Evolutionary conservation across 2,888 invertebrate genomes (phyloP), one percentile per base, ranked within the genome.

Genomic region (Microplitis deprimator): DNA sequence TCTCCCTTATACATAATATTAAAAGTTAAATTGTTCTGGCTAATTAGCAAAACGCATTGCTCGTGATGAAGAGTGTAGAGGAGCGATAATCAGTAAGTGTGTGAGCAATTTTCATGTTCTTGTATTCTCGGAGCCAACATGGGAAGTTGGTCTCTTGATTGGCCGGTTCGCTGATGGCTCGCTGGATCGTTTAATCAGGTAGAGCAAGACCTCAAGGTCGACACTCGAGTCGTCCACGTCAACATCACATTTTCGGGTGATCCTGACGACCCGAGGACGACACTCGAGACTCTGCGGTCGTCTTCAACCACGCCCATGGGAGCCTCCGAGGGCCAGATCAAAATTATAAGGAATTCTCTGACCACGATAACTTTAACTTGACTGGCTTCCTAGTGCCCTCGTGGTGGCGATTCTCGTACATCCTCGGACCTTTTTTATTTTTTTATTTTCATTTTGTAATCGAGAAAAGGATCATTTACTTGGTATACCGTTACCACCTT

Each of bases 231-330:
- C 41, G 50, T 16, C 10, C 68, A 17, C 68, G 41, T 41, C 16
- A 8, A 41, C 16, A 17, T 40, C 16, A 16, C 17, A 41, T 68
- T 71, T 70, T 70, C 59, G 62, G 71, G 67, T 65, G 70, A 62
- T 76, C 64, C 71, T 71, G 50, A 64, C 60, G 67, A 65, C 29
- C 29, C 16, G 7, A 20, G 50, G 59, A 70, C 16, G 76, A 71
- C 61, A 76, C 76, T 70, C 71, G 71, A 76, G 76, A 76, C 50
- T n/a, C 71, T 76, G 76, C 65, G 76, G 76, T 76, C 59, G 20
- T 17, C 29, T 50, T 71, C 29, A 39, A 50, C 76, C 65, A 71
- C 67, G 70, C 70, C 70, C 59, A 70, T 68, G 41, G 6, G 41
- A 41, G 20, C 68, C 65, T 38, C 16, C 68, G 16, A 69, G 69